Conservation (phyloP, 2,797 vertebrate species). For the Synaphobranchus kaupii region DNA sequence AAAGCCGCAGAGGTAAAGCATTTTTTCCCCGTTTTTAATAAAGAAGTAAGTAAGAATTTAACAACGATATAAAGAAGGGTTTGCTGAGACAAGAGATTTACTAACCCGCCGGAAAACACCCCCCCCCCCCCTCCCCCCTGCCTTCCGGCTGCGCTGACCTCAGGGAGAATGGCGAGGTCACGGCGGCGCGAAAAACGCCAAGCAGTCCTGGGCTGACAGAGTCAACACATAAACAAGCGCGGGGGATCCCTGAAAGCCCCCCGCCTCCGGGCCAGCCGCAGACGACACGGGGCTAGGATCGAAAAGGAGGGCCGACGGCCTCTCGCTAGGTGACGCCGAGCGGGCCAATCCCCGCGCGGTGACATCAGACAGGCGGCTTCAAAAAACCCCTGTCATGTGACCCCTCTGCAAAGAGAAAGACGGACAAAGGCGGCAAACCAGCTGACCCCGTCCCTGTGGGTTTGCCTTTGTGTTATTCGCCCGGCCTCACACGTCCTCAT, state of each 20-base stretch:
- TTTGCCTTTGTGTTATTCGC: neutral
- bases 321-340: neutral
- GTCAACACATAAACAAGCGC: neutral
- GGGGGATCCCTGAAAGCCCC: neutral
- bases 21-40: neutral
- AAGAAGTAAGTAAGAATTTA: neutral
- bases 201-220: neutral
- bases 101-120: neutral
- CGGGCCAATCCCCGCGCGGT: neutral
- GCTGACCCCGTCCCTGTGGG: neutral
- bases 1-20: neutral
- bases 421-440: neutral
- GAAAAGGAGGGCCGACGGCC: neutral
- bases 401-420: neutral
- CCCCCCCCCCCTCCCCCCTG: neutral
- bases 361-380: neutral
- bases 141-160: neutral
- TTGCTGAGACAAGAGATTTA: neutral
- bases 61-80: neutral
- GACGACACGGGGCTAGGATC: neutral
- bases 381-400: neutral
- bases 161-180: neutral
- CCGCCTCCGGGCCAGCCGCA: neutral
- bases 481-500: neutral
- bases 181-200: neutral